A percentile compares a stretch with the other conserved stretches of the same genome.
Evolutionary conservation across 2,113 vertebrate species (phyloP).

Genomic region (Centropristis striata): DNA sequence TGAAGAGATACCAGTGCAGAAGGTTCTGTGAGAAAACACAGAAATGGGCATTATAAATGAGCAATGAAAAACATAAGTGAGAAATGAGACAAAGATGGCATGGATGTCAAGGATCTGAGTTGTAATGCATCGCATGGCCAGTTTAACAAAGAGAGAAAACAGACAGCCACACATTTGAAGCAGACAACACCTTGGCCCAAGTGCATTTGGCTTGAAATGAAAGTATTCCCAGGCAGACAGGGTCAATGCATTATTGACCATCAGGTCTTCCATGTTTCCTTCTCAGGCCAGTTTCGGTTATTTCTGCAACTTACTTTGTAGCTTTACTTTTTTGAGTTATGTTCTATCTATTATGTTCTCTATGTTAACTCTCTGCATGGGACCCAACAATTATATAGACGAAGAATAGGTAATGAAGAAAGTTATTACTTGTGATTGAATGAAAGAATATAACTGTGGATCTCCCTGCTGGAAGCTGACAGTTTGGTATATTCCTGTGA

Average conservation of each 20-base stretch:
- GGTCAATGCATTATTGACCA: slow-evolving; percentile 2
- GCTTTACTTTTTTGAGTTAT: neutral
- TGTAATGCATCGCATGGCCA: neutral
- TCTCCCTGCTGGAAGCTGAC: slow-evolving; percentile 2
- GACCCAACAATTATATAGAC: neutral
- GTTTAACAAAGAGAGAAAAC: neutral
- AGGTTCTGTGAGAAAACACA: neutral
- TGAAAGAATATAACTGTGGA: neutral
- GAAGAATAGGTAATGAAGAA: neutral
- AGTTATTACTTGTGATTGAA: neutral
- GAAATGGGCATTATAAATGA: neutral
- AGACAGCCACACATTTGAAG: slow-evolving; percentile 1
- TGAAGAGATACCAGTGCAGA: neutral
- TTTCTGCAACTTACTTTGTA: neutral
- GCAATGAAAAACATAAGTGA: neutral
- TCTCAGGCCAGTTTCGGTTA: neutral
- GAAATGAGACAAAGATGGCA: neutral
- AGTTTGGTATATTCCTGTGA: neutral
- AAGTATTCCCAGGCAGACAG: neutral
- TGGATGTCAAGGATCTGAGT: neutral
- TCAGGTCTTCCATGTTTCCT: neutral
- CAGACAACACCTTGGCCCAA: neutral
- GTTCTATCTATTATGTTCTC: too few species aligned
- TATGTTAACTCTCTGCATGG: neutral
- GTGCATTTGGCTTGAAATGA: neutral